phyloP scores from a whole-genome alignment of 1,140 invertebrate genomes.

The Drosophila nannoptera region DNA sequence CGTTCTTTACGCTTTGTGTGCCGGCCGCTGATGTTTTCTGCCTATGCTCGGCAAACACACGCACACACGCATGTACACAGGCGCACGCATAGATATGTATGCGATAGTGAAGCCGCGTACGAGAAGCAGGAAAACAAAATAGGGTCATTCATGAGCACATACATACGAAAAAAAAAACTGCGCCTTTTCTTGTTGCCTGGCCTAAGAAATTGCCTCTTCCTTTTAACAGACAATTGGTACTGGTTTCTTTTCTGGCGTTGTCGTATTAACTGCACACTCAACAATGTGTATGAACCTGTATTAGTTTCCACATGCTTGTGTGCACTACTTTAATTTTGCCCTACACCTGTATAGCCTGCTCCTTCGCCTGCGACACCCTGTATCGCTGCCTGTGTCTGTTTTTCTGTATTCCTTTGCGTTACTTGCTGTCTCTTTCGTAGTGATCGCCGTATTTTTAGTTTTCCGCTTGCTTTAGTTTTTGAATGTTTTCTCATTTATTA shows the following conservation, averaged over 20 bases:
- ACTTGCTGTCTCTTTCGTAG: conserved; percentile 15
- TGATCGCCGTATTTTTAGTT: conserved; percentile 69
- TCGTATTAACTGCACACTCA: conserved; percentile 4
- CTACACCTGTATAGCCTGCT: conserved; percentile 57
- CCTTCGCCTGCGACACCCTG: conserved; percentile 51
- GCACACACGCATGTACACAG: conserved; percentile 25
- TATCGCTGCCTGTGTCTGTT: conserved; percentile 33
- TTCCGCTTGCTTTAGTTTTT: conserved; percentile 37
- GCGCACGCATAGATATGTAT: conserved; percentile 44
- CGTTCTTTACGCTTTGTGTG: conserved; percentile 69
- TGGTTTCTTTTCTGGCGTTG: neutral
- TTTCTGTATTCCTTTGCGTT: conserved; percentile 1
- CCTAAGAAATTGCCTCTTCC: conserved; percentile 25
- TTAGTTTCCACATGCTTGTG: conserved; percentile 1
- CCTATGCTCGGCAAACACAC: conserved; percentile 51
- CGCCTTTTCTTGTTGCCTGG: conserved; percentile 11
- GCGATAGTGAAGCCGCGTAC: conserved; percentile 28
- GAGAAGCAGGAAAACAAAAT: conserved; percentile 46
- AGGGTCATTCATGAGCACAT: conserved; percentile 62
- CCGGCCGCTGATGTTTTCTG: conserved; percentile 50
- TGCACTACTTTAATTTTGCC: conserved; percentile 24
- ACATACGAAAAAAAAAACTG: conserved; percentile 18
- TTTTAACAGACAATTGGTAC: conserved; percentile 36
- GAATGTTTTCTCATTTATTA: neutral
- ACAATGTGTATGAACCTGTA: neutral